Conservation (phyloP, 1,140 invertebrate species). For the Ladona fulva region DNA sequence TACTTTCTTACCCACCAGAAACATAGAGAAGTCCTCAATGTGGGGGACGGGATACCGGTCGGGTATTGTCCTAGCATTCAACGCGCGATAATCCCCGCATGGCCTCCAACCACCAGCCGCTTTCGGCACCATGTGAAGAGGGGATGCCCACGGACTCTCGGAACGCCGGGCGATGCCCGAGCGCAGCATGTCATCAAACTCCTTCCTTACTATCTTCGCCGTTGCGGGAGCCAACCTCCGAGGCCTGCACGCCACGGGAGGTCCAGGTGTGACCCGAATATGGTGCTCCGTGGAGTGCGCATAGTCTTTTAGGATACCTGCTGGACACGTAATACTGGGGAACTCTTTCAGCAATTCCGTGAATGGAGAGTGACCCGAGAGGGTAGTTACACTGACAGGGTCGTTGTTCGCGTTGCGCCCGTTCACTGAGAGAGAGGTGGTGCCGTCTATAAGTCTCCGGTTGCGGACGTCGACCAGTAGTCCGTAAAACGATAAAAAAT, state of each 20-base stretch:
- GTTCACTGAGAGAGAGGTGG: no score
- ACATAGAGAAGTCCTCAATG: constrained; percentile 32
- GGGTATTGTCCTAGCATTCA: constrained; percentile 28
- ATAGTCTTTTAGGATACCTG: no score
- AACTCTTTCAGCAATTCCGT: constrained; percentile 24
- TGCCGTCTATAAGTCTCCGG: no score
- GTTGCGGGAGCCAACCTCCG: constrained; percentile 16
- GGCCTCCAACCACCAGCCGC: constrained; percentile 25
- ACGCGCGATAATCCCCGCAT: constrained; percentile 28
- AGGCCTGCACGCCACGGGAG: constrained; percentile 19
- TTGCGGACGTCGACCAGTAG: no score
- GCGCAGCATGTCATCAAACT: no score
- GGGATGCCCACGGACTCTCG: constrained; percentile 11
- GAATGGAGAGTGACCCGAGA: no score
- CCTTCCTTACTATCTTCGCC: background rate
- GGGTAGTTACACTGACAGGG: no score
- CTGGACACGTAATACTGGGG: constrained; percentile 28
- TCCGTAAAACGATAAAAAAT: no score
- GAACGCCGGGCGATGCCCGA: constrained; percentile 18
- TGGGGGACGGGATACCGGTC: constrained; percentile 23
- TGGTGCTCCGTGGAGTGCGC: constrained; percentile 26
- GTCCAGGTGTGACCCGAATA: constrained; percentile 22
- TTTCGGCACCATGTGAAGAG: constrained; percentile 25
- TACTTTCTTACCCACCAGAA: constrained; percentile 28
- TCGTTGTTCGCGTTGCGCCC: no score